Percentiles rank a stretch among this genome's conserved stretches.
phyloP scores from a whole-genome alignment of 2,888 invertebrate genomes.

The Koerneria pararmatus region DNA sequence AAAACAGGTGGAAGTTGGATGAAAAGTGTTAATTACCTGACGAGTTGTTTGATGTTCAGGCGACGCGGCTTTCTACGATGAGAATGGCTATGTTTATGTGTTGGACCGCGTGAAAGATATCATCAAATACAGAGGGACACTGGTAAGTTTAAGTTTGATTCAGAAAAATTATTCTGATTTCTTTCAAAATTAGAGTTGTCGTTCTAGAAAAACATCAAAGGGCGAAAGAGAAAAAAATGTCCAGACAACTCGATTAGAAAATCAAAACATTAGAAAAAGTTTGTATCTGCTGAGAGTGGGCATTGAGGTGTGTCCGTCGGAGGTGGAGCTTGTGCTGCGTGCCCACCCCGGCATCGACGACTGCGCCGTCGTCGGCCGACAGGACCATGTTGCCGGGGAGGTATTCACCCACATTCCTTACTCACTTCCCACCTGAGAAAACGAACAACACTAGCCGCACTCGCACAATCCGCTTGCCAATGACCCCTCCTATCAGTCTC shows the following conservation, averaged over 20 bases:
- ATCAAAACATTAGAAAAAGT: not conserved
- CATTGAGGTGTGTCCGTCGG: constrained; percentile 51
- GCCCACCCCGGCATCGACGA: constrained; percentile 54
- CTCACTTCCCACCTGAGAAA: no score
- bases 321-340: constrained; percentile 49
- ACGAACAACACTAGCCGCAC: no score
- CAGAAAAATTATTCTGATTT: not conserved
- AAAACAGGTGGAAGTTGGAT: constrained; percentile 65
- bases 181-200: not conserved
- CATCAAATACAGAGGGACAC: constrained; percentile 64
- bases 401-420: no score
- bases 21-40: no score
- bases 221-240: not conserved
- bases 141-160: constrained; percentile 31
- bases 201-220: not conserved
- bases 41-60: constrained; percentile 64
- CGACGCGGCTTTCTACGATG: constrained; percentile 79
- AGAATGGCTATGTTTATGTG: constrained; percentile 75
- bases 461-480: no score
- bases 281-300: not conserved
- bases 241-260: not conserved
- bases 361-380: constrained; percentile 54
- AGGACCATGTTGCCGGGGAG: constrained; percentile 52
- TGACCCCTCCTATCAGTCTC: no score
- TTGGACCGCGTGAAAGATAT: constrained; percentile 83